Base-by-base conservation (phyloP, 2,888 invertebrate genomes). In the Athalia cordata region DNA sequence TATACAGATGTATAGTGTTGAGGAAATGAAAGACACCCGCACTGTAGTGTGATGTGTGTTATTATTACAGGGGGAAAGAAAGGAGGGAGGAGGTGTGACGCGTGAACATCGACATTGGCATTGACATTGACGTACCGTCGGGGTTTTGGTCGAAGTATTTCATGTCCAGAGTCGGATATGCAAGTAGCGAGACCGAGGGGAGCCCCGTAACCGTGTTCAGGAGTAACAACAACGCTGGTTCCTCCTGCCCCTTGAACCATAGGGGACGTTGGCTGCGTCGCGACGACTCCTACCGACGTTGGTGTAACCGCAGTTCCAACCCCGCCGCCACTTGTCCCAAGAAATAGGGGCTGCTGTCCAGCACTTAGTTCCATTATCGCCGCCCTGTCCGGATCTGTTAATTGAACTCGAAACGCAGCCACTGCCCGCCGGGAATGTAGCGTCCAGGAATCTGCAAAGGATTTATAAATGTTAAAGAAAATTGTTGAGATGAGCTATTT, bases 81-180 rank as follows among this genome's bases (percentile, higher is more conserved):
- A 15, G 55, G n/a, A 3, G 55, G 55, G n/a, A 55, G n/a, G n/a
- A 4, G 55, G 55, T 55, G n/a, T n/a, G 55, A n/a, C 13, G 5
- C 62, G 5, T 82, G 47, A 57, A 61, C n/a, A 72, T 11, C 43
- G 13, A 50, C 47, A 55, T 82, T 83, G 84, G 83, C 29, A 29
- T 29, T 79, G 83, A 83, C 80, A 78, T 78, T 79, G 62, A 85
- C 89, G 91, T 91, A 96, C 96, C 96, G 94, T 89, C 96, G 93
- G 8, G 96, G 96, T 89, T 96, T 96, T 9, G 96, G 96, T 81
- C 96, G 92, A 82, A 96, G 93, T 87, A 96, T 96, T 91, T 96
- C 96, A 91, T 96, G 96, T 85, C 95, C 95, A 84, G 95, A 94
- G 89, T 94, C 94, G 74, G 94, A 93, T 85, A 94, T 93, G 87